These are phyloP conservation scores for Picathartes gymnocephalus DNA, from an alignment of 2,113 vertebrate species.

Conservation along the genomic window DNA sequence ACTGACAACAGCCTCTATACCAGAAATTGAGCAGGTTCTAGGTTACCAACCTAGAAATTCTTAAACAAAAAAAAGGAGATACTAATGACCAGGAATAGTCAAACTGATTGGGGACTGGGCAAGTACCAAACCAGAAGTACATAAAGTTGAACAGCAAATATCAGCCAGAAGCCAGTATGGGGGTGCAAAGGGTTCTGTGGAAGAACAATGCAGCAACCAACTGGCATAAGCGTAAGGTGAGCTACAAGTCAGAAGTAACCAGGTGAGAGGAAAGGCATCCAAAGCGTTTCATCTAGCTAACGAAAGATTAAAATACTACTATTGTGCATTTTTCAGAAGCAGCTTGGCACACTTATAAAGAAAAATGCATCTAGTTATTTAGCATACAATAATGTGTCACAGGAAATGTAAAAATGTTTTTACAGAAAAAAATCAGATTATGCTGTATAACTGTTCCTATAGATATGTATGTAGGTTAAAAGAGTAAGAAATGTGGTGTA, in stretches of 20 bases:
- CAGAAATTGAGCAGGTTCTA: background rate
- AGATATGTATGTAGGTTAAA: background rate
- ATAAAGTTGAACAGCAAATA: background rate
- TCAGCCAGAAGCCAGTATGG: background rate
- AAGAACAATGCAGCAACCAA: background rate
- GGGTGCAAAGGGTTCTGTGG: background rate
- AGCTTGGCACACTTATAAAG: background rate
- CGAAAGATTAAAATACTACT: background rate
- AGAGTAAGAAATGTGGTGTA: background rate
- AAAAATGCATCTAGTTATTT: background rate
- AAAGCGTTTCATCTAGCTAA: background rate
- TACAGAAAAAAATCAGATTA: background rate
- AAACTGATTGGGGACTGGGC: background rate
- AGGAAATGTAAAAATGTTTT: background rate
- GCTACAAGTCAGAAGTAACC: background rate
- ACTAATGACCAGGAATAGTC: background rate
- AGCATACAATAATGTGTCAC: background rate
- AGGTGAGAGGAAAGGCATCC: background rate
- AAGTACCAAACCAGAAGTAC: background rate
- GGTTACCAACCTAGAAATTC: background rate
- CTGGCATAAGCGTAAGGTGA: background rate
- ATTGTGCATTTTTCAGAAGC: background rate
- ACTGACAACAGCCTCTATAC: background rate
- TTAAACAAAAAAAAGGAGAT: background rate
- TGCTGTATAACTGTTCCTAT: background rate